These are phyloP conservation scores for Galerucella pusilla DNA, from an alignment of 2,888 invertebrate genomes.

Conservation along the genomic window DNA sequence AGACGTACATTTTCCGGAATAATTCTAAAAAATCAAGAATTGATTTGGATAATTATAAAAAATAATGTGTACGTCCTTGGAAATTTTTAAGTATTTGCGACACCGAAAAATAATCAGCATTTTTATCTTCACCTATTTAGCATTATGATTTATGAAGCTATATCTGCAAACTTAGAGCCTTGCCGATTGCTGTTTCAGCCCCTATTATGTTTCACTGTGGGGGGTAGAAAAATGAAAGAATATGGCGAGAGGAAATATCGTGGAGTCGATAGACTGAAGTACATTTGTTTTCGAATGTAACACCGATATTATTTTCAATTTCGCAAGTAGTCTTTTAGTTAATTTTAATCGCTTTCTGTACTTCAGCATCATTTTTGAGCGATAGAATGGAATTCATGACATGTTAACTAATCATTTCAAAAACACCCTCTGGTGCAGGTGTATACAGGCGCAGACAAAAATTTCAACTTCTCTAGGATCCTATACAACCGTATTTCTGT, in stretches of 20 bases:
- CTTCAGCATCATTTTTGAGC: not conserved
- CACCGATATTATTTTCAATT: not conserved
- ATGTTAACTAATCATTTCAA: too few species aligned
- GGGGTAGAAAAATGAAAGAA: conserved; percentile 29
- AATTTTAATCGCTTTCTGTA: not conserved
- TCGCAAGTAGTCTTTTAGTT: not conserved
- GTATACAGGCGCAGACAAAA: too few species aligned
- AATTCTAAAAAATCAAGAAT: too few species aligned
- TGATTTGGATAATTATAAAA: not conserved
- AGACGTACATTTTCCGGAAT: not conserved
- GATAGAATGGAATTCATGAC: not conserved
- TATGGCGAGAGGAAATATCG: conserved; percentile 20
- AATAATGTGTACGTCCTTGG: not conserved
- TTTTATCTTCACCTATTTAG: conserved; percentile 46
- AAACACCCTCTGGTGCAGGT: too few species aligned
- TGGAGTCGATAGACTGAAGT: not conserved
- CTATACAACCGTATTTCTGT: too few species aligned
- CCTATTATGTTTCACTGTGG: conserved; percentile 31
- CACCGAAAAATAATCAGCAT: conserved; percentile 41
- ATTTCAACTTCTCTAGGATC: too few species aligned
- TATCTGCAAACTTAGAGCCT: conserved; percentile 31
- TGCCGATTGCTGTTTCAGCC: conserved; percentile 36
- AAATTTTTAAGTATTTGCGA: conserved; percentile 44
- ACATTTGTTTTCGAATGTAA: conserved; percentile 4
- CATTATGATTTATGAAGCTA: conserved; percentile 42